Percentiles rank a stretch among this genome's conserved stretches.
phyloP scores from a whole-genome alignment of 2,888 invertebrate genomes.

The Acronicta psi region DNA sequence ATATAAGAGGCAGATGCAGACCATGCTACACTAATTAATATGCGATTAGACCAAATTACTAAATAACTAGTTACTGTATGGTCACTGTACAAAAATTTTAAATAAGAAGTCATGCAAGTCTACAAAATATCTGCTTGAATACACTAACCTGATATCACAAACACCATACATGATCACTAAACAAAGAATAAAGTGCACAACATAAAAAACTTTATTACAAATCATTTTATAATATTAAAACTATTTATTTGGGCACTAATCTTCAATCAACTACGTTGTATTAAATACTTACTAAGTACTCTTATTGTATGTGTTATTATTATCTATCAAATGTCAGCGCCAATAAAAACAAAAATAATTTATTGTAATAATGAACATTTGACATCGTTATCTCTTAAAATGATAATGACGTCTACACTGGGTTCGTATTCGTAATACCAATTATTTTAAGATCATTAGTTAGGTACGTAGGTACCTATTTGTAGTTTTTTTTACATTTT shows the following conservation, averaged over 20 bases:
- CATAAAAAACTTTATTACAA: conserved; percentile 41
- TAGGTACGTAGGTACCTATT: too few species aligned
- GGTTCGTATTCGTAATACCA: conserved; percentile 38
- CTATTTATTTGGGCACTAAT: conserved; percentile 20
- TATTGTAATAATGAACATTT: conserved; percentile 68
- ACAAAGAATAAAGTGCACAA: conserved; percentile 44
- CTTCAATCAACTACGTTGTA: conserved; percentile 37
- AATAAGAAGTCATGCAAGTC: not conserved
- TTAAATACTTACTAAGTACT: conserved; percentile 40
- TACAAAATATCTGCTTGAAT: not conserved
- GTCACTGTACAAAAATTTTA: too few species aligned
- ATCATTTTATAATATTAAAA: conserved; percentile 40
- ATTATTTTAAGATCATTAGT: not conserved
- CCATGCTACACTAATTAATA: too few species aligned
- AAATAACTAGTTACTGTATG: too few species aligned
- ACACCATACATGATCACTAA: conserved; percentile 46
- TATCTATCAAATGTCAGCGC: conserved; percentile 39
- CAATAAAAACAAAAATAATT: conserved; percentile 52
- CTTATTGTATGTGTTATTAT: conserved; percentile 35
- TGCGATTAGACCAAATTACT: too few species aligned
- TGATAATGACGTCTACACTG: conserved; percentile 73
- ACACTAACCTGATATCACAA: conserved; percentile 60
- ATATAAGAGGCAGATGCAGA: too few species aligned
- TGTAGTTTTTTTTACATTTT: too few species aligned
- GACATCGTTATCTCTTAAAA: conserved; percentile 75